Base-by-base conservation (phyloP, 2,797 vertebrate species). In the Chrysocyon brachyurus region DNA sequence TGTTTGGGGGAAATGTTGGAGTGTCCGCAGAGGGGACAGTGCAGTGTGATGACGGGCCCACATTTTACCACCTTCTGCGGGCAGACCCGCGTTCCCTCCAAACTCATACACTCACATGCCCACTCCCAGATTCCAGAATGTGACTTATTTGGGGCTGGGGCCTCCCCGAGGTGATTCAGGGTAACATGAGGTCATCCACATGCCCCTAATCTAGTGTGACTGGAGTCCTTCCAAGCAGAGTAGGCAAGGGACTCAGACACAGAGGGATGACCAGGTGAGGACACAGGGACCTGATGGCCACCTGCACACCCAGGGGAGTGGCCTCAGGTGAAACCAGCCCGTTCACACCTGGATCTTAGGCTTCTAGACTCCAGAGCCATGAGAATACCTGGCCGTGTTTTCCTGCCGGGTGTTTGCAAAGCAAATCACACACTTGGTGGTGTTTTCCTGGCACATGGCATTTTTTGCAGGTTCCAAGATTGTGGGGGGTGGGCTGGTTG, bases 41-140 rank as follows among this genome's bases (percentile, higher is more conserved):
- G 12, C 11, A 16, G 22, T 1, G 2, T 16, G 16, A 40, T 4
- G 2, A 26, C 4, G 10, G 59, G 19, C 40, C 31, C 11, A 26
- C 2, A 12, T 63, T 28, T 46, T 28, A 31, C 57, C 57, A 3
- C 1, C 77, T 79, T 57, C 26, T 31, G 1, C 16, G 12, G 33
- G 57, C 81, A 21, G 16, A 31, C 26, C 36, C 12, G 24, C 3
- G 10, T 40, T 57, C 59, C 26, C 82, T 28, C 17, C 4, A 49
- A 49, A n/a, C n/a, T 12, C 59, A 21, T 12, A 15, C n/a, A 40
- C 59, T 49, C 17, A 75, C 5, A 46, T 10, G 40, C 72, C 28
- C 40, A 75, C 40, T 10, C 24, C 56, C 33, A 2, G 8, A 19
- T 24, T 59, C 36, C 36, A 83, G 79, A 31, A 28, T 40, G 57